Evolutionary conservation across 2,797 vertebrate genomes (phyloP).

Genomic region (Esox masquinongy): DNA sequence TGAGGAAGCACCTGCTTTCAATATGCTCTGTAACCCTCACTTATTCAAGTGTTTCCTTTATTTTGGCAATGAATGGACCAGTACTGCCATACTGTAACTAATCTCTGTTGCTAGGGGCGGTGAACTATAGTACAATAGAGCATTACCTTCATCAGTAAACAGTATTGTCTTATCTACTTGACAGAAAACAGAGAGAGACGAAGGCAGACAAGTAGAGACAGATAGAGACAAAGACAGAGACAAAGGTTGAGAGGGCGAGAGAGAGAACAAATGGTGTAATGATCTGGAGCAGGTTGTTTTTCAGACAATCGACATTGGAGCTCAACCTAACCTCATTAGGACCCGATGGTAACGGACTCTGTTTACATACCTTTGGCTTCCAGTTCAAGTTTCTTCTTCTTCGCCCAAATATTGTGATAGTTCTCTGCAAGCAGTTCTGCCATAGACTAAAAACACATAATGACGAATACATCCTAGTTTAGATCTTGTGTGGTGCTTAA

Average conservation of each 20-base stretch:
- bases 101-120: background rate
- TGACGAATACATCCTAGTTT: background rate
- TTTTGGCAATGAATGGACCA: no score
- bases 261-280: background rate
- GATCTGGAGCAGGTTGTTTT: background rate
- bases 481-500: background rate
- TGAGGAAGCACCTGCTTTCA: no score
- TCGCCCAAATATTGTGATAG: slow-evolving; percentile 96
- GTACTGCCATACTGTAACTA: background rate
- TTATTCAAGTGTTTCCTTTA: no score
- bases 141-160: slow-evolving; percentile 34
- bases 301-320: background rate
- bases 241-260: slow-evolving; percentile 1
- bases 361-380: slow-evolving; percentile 88
- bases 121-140: background rate
- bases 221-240: slow-evolving; percentile 14
- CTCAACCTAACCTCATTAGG: background rate
- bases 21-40: no score
- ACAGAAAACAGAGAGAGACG: slow-evolving; percentile 12
- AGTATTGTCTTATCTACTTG: slow-evolving; percentile 28
- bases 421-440: slow-evolving; percentile 96
- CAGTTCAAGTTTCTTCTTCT: slow-evolving; percentile 91
- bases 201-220: background rate
- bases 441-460: slow-evolving; percentile 82
- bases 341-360: background rate